Evolutionary conservation across 2,888 invertebrate species (phyloP).

Genomic region (Drosophila monieri): DNA sequence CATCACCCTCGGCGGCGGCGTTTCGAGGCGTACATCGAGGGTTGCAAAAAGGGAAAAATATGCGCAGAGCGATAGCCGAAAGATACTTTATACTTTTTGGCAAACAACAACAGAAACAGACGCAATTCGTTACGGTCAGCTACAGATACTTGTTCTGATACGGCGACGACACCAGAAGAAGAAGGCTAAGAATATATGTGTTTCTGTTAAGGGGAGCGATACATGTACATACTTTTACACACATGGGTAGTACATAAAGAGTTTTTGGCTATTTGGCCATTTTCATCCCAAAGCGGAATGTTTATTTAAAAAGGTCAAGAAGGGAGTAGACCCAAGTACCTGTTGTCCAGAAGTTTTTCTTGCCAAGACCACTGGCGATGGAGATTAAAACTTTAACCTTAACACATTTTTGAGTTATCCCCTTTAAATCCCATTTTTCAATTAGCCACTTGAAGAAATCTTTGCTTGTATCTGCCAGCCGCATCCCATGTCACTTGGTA

Average conservation of each 20-base stretch:
- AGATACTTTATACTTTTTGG: slow-evolving; percentile 62
- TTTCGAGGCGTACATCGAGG: slow-evolving; percentile 51
- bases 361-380: neutral
- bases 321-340: neutral
- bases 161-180: slow-evolving; percentile 26
- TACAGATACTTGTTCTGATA: slow-evolving; percentile 47
- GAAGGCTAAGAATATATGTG: slow-evolving; percentile 17
- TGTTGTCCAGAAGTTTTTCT: neutral
- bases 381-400: no score
- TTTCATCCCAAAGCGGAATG: neutral
- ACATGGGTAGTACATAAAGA: neutral
- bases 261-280: neutral
- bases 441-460: slow-evolving; percentile 1
- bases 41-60: slow-evolving; percentile 65
- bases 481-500: slow-evolving; percentile 52
- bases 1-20: slow-evolving; percentile 73
- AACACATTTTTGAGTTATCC: neutral
- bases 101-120: slow-evolving; percentile 54
- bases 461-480: neutral
- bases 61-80: slow-evolving; percentile 40
- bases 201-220: neutral
- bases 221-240: neutral
- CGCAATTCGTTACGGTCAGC: slow-evolving; percentile 77
- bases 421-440: neutral
- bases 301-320: neutral